These are phyloP conservation scores for Ditylenchus dipsaci DNA, from an alignment of 1,140 invertebrate genomes.

Conservation along the genomic window DNA sequence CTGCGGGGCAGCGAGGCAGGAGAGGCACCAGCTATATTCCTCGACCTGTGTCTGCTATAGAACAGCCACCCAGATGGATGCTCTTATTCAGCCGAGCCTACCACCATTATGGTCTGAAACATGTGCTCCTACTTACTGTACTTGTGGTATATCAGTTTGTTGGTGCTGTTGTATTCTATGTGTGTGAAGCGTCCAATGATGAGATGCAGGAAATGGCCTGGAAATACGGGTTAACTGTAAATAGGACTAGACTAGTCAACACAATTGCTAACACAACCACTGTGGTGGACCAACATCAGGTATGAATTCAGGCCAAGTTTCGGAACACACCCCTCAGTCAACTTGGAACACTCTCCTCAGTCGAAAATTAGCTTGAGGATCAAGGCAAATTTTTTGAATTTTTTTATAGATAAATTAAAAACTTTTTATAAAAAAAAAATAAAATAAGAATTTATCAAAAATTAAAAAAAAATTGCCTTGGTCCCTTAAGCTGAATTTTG, in stretches of 20 bases:
- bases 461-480: too few relatives aligned
- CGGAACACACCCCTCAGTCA: too few relatives aligned
- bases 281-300: slow-evolving; percentile 25
- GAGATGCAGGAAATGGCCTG: slow-evolving; percentile 35
- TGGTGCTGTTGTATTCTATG: slow-evolving; percentile 47
- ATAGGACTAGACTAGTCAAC: slow-evolving; percentile 37
- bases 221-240: slow-evolving; percentile 28
- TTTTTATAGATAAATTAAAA: too few relatives aligned
- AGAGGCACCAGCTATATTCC: background rate
- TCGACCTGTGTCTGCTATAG: background rate
- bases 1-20: too few relatives aligned
- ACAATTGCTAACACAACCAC: slow-evolving; percentile 31
- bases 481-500: too few relatives aligned
- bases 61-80: slow-evolving; percentile 23
- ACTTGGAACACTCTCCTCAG: too few relatives aligned
- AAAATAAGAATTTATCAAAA: too few relatives aligned
- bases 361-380: too few relatives aligned
- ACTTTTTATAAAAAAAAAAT: too few relatives aligned
- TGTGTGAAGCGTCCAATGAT: slow-evolving; percentile 37
- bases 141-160: slow-evolving; percentile 48
- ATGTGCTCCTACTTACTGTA: slow-evolving; percentile 35
- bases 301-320: too few relatives aligned
- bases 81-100: slow-evolving; percentile 29
- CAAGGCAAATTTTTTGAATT: too few relatives aligned
- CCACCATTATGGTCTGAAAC: slow-evolving; percentile 49